Conservation (phyloP, 2,797 vertebrate genomes). For the Trachops cirrhosus region DNA sequence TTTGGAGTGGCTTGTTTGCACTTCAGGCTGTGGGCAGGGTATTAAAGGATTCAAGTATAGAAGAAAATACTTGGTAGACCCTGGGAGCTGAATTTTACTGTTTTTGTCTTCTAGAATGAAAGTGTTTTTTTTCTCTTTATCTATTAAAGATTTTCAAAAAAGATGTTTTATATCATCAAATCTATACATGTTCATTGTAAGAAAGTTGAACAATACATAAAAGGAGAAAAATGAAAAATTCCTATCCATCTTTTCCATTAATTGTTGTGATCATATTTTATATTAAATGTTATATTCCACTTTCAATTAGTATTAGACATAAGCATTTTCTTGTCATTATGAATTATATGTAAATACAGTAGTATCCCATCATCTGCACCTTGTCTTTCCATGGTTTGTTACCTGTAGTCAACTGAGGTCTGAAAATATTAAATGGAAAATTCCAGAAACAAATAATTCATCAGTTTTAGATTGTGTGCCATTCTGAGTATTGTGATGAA, state of each 20-base stretch:
- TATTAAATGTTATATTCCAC: not conserved
- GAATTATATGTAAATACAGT: not conserved
- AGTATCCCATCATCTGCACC: not conserved
- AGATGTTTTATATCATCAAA: not conserved
- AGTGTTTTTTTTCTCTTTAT: not conserved
- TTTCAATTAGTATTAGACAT: conserved; percentile 32
- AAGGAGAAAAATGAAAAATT: conserved; percentile 35
- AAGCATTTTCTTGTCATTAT: conserved; percentile 38
- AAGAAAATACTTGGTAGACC: not conserved
- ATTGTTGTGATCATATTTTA: conserved; percentile 3
- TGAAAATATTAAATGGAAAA: not conserved
- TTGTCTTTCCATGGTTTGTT: not conserved
- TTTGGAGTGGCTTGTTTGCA: conserved; percentile 13
- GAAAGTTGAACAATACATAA: conserved; percentile 35
- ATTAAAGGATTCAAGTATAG: not conserved
- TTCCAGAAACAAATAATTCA: not conserved
- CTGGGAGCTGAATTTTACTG: not conserved
- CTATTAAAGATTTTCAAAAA: not conserved
- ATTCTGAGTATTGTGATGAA: not conserved
- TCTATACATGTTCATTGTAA: not conserved
- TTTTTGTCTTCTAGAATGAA: not conserved
- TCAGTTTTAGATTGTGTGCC: not conserved
- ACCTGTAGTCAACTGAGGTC: not conserved
- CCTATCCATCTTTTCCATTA: not conserved
- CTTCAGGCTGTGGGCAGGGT: not conserved